Conservation (phyloP, 1,140 invertebrate genomes). For the Hermatobates lingyangjiaoensis region DNA sequence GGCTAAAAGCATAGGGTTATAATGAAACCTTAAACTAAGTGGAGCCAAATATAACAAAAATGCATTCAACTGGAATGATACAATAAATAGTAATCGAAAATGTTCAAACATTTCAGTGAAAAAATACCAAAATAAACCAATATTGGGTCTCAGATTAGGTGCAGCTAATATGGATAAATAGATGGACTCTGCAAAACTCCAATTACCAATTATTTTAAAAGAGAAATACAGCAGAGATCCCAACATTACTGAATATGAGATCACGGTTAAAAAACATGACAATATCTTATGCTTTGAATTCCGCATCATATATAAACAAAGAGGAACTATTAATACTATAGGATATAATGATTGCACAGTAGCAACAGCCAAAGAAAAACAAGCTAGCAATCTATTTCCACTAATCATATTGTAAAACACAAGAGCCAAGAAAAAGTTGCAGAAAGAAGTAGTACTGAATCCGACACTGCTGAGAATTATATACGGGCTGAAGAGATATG, state of each 20-base stretch:
- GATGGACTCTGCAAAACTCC: conserved; percentile 53
- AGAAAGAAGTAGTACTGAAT: conserved; percentile 74
- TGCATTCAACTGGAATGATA: conserved; percentile 91
- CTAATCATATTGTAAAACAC: conserved; percentile 48
- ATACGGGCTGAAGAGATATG: conserved; percentile 86
- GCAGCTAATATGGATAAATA: conserved; percentile 71
- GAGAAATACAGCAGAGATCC: conserved; percentile 24
- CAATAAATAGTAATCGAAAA: conserved; percentile 85
- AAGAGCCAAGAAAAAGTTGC: conserved; percentile 60
- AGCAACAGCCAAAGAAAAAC: conserved; percentile 48
- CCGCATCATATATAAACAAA: conserved; percentile 20
- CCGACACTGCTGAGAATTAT: conserved; percentile 77
- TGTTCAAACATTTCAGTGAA: conserved; percentile 99
- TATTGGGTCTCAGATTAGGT: conserved; percentile 87
- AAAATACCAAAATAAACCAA: conserved; percentile 98
- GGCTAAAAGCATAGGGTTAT: conserved; percentile 70
- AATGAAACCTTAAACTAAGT: conserved; percentile 61
- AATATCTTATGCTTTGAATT: conserved; percentile 1
- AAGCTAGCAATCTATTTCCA: conserved; percentile 34
- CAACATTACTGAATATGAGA: conserved; percentile 19
- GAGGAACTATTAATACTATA: conserved; percentile 59
- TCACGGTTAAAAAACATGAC: conserved; percentile 9
- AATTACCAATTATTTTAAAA: conserved; percentile 29
- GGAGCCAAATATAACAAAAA: conserved; percentile 78
- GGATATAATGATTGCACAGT: conserved; percentile 77